Conservation (phyloP, 2,888 invertebrate species). For the Andrena praecox region DNA sequence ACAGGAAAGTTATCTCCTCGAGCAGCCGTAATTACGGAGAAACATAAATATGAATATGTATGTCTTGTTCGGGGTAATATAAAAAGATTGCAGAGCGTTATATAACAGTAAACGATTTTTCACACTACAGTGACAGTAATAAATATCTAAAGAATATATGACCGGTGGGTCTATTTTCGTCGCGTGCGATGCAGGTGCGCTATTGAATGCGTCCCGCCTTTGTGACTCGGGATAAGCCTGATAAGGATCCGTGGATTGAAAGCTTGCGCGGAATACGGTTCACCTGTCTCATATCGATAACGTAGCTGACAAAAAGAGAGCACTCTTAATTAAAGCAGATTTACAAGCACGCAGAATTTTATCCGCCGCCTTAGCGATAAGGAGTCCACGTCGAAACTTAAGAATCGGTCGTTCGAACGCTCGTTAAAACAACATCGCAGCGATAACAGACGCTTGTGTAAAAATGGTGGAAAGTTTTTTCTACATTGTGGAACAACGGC, state of each 20-base stretch:
- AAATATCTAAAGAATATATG: not conserved
- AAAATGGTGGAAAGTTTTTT: not conserved
- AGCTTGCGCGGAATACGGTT: not conserved
- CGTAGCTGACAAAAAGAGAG: too few species aligned
- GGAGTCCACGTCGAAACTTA: not conserved
- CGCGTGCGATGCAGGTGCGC: too few species aligned
- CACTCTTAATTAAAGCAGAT: not conserved
- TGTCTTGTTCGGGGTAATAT: not conserved
- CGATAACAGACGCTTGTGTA: not conserved
- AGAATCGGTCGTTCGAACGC: not conserved
- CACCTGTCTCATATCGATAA: not conserved
- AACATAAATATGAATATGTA: conserved; percentile 1
- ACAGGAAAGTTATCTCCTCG: not conserved
- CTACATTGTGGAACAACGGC: not conserved
- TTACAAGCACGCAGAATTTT: not conserved
- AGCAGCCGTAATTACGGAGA: not conserved
- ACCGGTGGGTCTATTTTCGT: too few species aligned
- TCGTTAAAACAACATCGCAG: not conserved
- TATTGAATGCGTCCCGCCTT: too few species aligned
- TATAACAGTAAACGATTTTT: not conserved
- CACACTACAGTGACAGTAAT: not conserved
- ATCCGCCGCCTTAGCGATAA: not conserved
- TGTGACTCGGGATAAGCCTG: not conserved
- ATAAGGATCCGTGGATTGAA: not conserved
- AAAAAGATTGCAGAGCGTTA: not conserved